Evolutionary conservation across 2,113 vertebrate genomes (phyloP), one percentile per base, ranked within the genome.

Genomic region (Vulpes vulpes): DNA sequence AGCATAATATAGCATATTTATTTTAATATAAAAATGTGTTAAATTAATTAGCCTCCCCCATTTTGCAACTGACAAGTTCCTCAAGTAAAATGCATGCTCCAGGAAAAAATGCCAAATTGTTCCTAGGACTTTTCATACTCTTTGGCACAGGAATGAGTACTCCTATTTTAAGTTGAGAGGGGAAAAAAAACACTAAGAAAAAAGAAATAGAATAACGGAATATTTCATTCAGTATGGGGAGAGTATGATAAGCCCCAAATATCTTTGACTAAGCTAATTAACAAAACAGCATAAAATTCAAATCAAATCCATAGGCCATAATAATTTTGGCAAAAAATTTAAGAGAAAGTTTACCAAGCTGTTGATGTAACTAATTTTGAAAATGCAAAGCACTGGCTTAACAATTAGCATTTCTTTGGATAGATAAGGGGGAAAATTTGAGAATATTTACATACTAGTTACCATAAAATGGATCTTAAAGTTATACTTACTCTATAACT

Each of bases 11-110:
- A 80, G 38, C 32, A 81, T 59, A 83, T 85, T 64, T 95, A 90
- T 92, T 95, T 95, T 97, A 87, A 92, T 64, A 94, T 35, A 93
- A 71, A 89, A 94, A 80, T 80, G 74, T 89, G 43, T 90, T 93
- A 89, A 79, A 94, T 89, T 91, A 97, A 57, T 91, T 82, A 84
- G 69, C 38, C 8, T 64, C 59, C 25, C 30, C 59, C 65, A 32
- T 93, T 97, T 92, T 84, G 20, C 51, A 95, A 74, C 6, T 27
- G 59, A 96, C n/a, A 86, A 89, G 5, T 96, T 96, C 51, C 78
- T 92, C 64, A 89, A 94, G 43, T 80, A 94, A 97, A 92, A 76
- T 87, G 67, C 76, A 80, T 65, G 71, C 6, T 92, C 81, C 65
- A 81, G 76, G 69, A 74, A 73, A 96, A 95, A 94, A 93, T 82